Conservation (phyloP, 2,797 vertebrate genomes). For the Poeciliopsis presidionis region DNA sequence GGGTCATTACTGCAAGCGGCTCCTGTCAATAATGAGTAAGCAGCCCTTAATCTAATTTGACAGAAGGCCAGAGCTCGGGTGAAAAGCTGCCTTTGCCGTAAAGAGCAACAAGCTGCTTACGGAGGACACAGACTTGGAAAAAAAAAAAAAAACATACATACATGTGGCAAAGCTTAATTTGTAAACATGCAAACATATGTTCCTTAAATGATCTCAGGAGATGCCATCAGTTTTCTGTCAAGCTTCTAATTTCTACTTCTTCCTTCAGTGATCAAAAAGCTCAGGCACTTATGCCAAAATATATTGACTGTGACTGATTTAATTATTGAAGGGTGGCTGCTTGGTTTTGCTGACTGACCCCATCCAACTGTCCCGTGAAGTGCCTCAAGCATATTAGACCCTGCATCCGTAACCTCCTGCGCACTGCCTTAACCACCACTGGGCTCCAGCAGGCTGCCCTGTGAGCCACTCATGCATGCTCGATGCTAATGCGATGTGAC, state of each 20-base stretch:
- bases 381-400: constrained; percentile 54
- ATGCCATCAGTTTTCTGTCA: constrained; percentile 13
- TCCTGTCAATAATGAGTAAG: constrained; percentile 76
- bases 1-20: constrained; percentile 70
- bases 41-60: constrained; percentile 74
- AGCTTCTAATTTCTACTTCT: constrained; percentile 25
- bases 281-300: constrained; percentile 55
- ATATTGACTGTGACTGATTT: constrained; percentile 73
- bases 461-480: constrained; percentile 62
- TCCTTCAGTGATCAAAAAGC: constrained; percentile 59
- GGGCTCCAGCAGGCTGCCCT: constrained; percentile 59
- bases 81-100: constrained; percentile 60
- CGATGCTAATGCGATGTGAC: constrained; percentile 73
- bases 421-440: constrained; percentile 48
- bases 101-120: constrained; percentile 57
- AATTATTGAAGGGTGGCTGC: constrained; percentile 75
- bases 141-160: constrained; percentile 8
- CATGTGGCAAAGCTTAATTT: background rate
- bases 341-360: constrained; percentile 74
- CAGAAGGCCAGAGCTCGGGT: constrained; percentile 59
- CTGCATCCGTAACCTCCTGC: constrained; percentile 53
- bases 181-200: background rate
- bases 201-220: constrained; percentile 1
- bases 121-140: constrained; percentile 19
- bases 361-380: constrained; percentile 55